These are phyloP conservation scores for Cetonia aurata DNA, from an alignment of 2,888 invertebrate species.

Conservation along the genomic window DNA sequence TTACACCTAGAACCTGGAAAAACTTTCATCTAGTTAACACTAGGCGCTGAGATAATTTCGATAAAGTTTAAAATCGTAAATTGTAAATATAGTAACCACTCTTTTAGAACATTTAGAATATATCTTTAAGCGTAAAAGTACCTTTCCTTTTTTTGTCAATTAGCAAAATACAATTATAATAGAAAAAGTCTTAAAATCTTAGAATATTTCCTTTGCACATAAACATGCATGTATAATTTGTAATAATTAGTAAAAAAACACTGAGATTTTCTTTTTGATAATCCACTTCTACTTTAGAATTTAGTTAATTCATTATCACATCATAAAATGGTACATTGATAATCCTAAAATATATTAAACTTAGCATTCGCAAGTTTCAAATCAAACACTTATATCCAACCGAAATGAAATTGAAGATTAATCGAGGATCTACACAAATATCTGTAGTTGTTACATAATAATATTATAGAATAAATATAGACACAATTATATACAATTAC, in stretches of 20 bases:
- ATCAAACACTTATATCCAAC: no score
- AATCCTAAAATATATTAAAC: no score
- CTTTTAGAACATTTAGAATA: slow-evolving; percentile 9
- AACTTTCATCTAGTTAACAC: neutral
- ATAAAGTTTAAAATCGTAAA: neutral
- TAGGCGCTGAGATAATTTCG: slow-evolving; percentile 1
- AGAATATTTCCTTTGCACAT: neutral
- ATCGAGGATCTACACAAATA: no score
- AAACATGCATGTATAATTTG: neutral
- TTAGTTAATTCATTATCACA: slow-evolving; percentile 13
- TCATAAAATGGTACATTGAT: slow-evolving; percentile 10
- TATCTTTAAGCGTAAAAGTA: slow-evolving; percentile 9
- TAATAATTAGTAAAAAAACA: neutral
- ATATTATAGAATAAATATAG: no score
- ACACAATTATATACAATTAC: no score
- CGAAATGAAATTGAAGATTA: no score
- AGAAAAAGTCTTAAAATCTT: slow-evolving; percentile 1
- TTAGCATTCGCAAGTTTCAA: no score
- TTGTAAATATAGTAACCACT: slow-evolving; percentile 5
- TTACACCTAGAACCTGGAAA: slow-evolving; percentile 4
- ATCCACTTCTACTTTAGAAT: slow-evolving; percentile 17
- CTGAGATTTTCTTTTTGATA: slow-evolving; percentile 8
- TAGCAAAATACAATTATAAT: slow-evolving; percentile 5
- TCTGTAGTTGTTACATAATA: no score
- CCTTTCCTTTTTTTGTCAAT: neutral